A percentile compares a stretch with the other conserved stretches of the same genome.
Evolutionary conservation across 2,797 vertebrate genomes (phyloP).

Genomic region (Sus cebifrons): DNA sequence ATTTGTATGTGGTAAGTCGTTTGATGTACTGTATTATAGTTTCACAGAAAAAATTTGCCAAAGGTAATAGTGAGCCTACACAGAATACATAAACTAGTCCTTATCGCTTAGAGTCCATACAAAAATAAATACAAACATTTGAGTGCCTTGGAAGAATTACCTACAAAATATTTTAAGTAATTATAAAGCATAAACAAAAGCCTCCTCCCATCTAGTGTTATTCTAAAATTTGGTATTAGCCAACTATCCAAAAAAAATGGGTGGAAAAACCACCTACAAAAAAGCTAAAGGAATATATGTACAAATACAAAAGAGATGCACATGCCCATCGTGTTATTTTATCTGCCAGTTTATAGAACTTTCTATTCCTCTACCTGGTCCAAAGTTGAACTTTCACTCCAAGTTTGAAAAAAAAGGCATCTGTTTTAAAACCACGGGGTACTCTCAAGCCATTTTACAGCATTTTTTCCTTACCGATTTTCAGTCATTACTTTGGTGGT

Average conservation of each 20-base stretch:
- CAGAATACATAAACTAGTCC: neutral
- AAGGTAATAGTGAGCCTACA: neutral
- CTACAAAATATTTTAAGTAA: constrained; percentile 61
- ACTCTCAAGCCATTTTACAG: neutral
- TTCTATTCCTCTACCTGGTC: neutral
- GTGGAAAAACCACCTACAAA: neutral
- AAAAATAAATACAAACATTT: constrained; percentile 47
- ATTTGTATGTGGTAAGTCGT: constrained; percentile 46
- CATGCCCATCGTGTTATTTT: neutral
- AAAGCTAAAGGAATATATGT: neutral
- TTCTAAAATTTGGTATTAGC: constrained; percentile 66
- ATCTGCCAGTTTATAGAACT: neutral
- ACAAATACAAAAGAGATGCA: neutral
- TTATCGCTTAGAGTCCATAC: constrained; percentile 2
- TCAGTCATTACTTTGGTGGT: neutral
- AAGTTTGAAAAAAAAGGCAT: neutral
- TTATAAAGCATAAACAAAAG: constrained; percentile 59
- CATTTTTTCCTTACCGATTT: neutral
- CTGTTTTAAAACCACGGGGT: neutral
- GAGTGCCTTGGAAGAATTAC: constrained; percentile 3
- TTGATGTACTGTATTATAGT: constrained; percentile 45
- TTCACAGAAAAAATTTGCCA: constrained; percentile 53
- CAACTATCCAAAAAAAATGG: constrained; percentile 16
- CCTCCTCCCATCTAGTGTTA: constrained; percentile 41
- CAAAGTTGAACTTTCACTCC: neutral